Conservation (phyloP, 2,113 vertebrate species). For the Lamprotornis superbus region DNA sequence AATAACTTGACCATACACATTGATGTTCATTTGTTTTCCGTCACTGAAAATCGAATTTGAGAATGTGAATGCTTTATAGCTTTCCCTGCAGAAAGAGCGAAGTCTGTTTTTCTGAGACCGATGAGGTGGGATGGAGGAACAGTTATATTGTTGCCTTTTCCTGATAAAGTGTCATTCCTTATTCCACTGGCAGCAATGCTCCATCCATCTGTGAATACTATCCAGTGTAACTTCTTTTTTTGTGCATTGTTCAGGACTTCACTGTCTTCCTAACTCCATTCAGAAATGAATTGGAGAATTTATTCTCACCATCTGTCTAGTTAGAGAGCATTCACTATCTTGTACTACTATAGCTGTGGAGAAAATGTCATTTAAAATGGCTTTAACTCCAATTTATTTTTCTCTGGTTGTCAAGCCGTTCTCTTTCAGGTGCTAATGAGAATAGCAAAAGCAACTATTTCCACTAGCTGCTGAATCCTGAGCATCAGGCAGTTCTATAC, state of each 20-base stretch:
- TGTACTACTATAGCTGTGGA: not conserved
- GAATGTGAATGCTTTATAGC: not conserved
- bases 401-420: not conserved
- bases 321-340: not conserved
- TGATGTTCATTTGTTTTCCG: not conserved
- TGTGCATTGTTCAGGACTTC: not conserved
- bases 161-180: not conserved
- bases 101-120: not conserved
- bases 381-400: not conserved
- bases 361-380: not conserved
- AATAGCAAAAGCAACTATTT: not conserved
- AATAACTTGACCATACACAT: not conserved
- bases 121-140: not conserved
- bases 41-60: not conserved
- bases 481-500: not conserved
- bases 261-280: not conserved
- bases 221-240: not conserved
- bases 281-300: not conserved
- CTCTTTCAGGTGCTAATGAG: not conserved
- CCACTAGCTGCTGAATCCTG: not conserved
- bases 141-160: not conserved
- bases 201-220: not conserved
- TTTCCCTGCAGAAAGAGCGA: not conserved
- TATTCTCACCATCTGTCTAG: not conserved
- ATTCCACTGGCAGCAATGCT: not conserved